phyloP scores from a whole-genome alignment of 2,113 vertebrate genomes.

The Seriola quinqueradiata region DNA sequence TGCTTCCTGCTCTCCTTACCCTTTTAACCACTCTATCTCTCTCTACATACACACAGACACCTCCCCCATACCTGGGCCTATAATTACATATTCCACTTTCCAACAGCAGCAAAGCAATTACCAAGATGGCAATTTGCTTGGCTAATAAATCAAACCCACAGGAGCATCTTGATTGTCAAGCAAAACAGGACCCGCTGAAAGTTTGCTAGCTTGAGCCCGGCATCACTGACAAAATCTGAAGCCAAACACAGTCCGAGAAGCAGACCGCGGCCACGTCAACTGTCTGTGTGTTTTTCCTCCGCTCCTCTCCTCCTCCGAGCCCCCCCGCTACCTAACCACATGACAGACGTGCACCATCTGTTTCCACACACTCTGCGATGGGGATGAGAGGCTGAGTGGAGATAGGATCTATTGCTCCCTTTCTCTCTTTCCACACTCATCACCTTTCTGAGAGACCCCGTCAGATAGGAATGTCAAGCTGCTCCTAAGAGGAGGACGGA shows the following conservation, averaged over 20 bases:
- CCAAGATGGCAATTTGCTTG: conserved; percentile 50
- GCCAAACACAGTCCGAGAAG: conserved; percentile 52
- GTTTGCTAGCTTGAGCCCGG: conserved; percentile 27
- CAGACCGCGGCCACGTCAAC: conserved; percentile 48
- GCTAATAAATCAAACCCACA: conserved; percentile 63
- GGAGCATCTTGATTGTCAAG: conserved; percentile 40
- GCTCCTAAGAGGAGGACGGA: conserved; percentile 46
- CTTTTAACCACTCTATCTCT: conserved; percentile 64
- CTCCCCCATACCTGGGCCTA: conserved; percentile 70
- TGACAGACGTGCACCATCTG: conserved; percentile 79
- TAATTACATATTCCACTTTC: conserved; percentile 69
- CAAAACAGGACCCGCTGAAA: conserved; percentile 43
- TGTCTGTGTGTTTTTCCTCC: conserved; percentile 64
- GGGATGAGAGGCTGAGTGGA: conserved; percentile 63
- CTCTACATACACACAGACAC: conserved; percentile 65
- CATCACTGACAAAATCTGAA: conserved; percentile 33
- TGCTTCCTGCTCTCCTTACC: conserved; percentile 71
- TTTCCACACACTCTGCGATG: conserved; percentile 45
- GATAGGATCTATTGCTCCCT: conserved; percentile 69
- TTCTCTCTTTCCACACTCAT: conserved; percentile 58
- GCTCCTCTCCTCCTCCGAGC: conserved; percentile 56
- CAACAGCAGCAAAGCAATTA: conserved; percentile 55
- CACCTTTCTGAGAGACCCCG: conserved; percentile 47
- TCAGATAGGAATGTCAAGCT: conserved; percentile 65
- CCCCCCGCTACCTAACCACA: conserved; percentile 71